A percentile compares a stretch with the other conserved stretches of the same genome.
Evolutionary conservation across 23 tunicate genomes (phyloP).

Genomic region (Trididemnum clinides): DNA sequence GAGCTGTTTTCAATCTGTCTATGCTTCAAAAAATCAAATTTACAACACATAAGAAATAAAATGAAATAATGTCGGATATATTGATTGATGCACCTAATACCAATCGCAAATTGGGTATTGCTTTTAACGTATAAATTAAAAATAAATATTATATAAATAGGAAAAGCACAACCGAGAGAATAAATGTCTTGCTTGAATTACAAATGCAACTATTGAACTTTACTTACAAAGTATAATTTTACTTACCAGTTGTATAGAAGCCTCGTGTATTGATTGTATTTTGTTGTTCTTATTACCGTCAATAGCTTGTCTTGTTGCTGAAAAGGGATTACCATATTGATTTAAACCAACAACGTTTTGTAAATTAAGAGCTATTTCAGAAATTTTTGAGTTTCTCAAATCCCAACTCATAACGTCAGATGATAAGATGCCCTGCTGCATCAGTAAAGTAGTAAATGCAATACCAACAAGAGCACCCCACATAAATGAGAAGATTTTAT

Average conservation of each 20-base stretch:
- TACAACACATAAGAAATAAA: no score
- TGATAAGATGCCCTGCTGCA: conserved; percentile 54
- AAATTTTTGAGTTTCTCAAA: background rate
- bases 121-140: no score
- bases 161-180: no score
- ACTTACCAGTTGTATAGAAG: background rate
- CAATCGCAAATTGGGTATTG: no score
- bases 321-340: background rate
- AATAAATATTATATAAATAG: no score
- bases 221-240: no score
- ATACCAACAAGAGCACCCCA: conserved; percentile 83
- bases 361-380: background rate
- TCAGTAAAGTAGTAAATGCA: conserved; percentile 60
- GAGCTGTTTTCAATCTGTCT: no score
- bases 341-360: background rate
- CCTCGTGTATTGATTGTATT: background rate
- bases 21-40: no score
- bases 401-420: background rate
- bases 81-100: no score
- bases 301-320: background rate
- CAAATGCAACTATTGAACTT: no score
- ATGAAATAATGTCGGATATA: no score
- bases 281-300: background rate
- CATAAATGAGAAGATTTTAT: conserved; percentile 64
- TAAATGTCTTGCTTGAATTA: no score